phyloP scores from a whole-genome alignment of 2,888 invertebrate species.

The Muscina levida region DNA sequence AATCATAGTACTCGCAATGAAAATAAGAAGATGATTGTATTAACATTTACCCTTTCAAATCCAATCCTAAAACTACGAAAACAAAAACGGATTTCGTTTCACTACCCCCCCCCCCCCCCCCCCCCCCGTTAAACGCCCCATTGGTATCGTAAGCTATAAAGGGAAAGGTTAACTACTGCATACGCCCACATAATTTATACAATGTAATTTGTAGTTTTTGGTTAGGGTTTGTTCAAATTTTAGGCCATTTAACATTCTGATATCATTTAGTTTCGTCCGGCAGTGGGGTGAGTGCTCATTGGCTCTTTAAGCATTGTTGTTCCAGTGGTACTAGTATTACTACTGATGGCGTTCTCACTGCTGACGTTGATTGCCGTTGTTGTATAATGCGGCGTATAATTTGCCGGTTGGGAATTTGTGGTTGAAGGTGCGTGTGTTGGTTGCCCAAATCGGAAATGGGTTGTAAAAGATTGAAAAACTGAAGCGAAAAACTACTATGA shows the following conservation, averaged over 20 bases:
- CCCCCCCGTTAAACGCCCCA: neutral
- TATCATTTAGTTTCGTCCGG: slow-evolving; percentile 11
- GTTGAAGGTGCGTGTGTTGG: slow-evolving; percentile 31
- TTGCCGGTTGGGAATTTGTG: slow-evolving; percentile 25
- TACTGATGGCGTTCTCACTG: neutral
- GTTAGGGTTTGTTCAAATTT: slow-evolving; percentile 29
- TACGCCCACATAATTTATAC: slow-evolving; percentile 48
- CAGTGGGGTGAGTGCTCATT: neutral
- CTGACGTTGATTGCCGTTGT: neutral
- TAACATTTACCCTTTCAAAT: slow-evolving; percentile 1
- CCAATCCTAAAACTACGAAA: neutral
- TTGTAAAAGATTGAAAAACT: slow-evolving; percentile 14
- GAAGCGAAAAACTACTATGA: no score
- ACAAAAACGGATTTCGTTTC: neutral
- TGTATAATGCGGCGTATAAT: slow-evolving; percentile 8
- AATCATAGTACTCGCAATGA: slow-evolving; percentile 1
- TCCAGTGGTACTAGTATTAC: neutral
- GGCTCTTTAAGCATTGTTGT: neutral
- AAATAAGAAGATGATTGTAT: neutral
- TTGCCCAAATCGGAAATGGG: slow-evolving; percentile 31
- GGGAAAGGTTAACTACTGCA: slow-evolving; percentile 42
- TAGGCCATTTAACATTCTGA: slow-evolving; percentile 31
- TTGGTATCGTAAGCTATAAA: neutral
- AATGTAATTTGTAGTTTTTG: slow-evolving; percentile 37
- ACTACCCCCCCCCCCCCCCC: neutral